These are phyloP conservation scores for Callosobruchus maculatus DNA, from an alignment of 2,888 invertebrate genomes.

Conservation along the genomic window DNA sequence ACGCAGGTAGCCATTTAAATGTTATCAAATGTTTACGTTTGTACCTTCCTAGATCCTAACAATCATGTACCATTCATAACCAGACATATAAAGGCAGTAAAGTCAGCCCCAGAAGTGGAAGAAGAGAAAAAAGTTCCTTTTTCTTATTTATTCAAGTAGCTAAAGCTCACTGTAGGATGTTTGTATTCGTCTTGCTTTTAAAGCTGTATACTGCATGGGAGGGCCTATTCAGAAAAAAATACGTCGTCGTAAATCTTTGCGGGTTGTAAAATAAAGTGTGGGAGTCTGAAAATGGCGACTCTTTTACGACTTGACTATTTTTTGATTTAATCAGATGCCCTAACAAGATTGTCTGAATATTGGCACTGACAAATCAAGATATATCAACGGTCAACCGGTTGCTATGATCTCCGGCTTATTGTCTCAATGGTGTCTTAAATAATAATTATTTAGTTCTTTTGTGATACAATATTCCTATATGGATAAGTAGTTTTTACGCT, in stretches of 20 bases:
- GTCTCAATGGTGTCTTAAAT: too few species aligned
- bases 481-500: too few species aligned
- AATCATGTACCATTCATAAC: background rate
- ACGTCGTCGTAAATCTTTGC: background rate
- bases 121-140: background rate
- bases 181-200: background rate
- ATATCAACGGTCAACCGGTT: too few species aligned
- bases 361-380: background rate
- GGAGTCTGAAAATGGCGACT: background rate
- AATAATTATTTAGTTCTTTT: too few species aligned
- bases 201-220: background rate
- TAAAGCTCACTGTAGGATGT: background rate
- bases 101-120: background rate
- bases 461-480: too few species aligned
- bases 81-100: background rate
- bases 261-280: background rate
- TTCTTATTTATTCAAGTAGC: background rate
- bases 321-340: background rate
- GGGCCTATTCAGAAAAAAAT: background rate
- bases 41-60: background rate
- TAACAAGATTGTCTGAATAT: background rate
- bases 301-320: background rate
- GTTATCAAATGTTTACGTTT: background rate
- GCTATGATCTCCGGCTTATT: too few species aligned
- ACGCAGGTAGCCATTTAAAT: background rate